phyloP scores from a whole-genome alignment of 2,888 invertebrate genomes.

The Cheilosia grossa region DNA sequence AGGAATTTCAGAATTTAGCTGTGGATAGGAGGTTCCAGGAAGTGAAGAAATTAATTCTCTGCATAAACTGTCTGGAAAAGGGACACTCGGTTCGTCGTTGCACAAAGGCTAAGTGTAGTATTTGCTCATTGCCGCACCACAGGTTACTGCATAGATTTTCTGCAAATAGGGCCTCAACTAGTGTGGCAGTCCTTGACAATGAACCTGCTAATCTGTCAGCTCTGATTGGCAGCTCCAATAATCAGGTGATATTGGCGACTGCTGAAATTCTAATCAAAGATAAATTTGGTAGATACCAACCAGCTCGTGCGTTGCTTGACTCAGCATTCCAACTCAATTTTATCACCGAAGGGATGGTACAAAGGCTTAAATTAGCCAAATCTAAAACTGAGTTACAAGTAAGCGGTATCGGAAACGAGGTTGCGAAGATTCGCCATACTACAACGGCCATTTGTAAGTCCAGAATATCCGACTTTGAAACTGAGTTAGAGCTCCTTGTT shows the following conservation, averaged over 20 bases:
- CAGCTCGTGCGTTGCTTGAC: not conserved
- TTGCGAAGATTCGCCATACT: not conserved
- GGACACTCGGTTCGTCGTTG: slow-evolving; percentile 20
- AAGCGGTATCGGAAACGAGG: not conserved
- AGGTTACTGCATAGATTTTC: not conserved
- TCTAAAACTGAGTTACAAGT: not conserved
- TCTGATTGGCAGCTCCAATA: not conserved
- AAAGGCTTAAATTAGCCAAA: slow-evolving; percentile 33
- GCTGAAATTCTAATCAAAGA: not conserved
- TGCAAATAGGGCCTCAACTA: too few relatives aligned
- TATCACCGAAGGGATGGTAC: slow-evolving; percentile 19
- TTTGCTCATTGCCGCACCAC: not conserved
- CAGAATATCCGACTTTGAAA: not conserved
- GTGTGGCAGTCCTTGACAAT: too few relatives aligned
- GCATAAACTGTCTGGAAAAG: slow-evolving; percentile 24
- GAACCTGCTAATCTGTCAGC: not conserved
- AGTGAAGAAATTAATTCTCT: slow-evolving; percentile 7
- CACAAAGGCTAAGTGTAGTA: not conserved
- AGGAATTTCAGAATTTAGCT: slow-evolving; percentile 1
- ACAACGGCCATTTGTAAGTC: not conserved
- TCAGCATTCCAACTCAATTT: not conserved
- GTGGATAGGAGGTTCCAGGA: slow-evolving; percentile 12
- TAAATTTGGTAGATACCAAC: not conserved
- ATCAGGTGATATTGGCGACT: not conserved
- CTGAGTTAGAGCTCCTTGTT: slow-evolving; percentile 9